These are phyloP conservation scores for Shargacucullia verbasci DNA, from an alignment of 2,888 invertebrate species.

Conservation along the genomic window DNA sequence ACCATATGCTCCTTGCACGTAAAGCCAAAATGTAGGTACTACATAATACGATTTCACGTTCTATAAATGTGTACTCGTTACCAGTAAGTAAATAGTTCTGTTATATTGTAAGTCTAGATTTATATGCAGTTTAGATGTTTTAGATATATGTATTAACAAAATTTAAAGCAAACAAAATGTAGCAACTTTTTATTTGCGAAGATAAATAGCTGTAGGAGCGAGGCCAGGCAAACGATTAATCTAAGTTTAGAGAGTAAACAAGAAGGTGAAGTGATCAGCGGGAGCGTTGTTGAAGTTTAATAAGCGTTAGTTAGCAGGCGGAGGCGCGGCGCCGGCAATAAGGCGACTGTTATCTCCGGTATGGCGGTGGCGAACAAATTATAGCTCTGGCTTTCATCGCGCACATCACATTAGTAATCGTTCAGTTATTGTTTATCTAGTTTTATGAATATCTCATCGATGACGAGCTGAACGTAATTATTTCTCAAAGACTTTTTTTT, in stretches of 20 bases:
- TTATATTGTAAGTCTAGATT: constrained; percentile 43
- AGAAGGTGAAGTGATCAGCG: constrained; percentile 88
- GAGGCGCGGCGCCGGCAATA: constrained; percentile 80
- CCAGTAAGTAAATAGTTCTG: constrained; percentile 41
- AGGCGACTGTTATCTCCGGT: constrained; percentile 86
- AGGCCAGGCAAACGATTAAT: constrained; percentile 83
- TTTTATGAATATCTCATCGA: no score
- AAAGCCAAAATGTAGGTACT: constrained; percentile 38
- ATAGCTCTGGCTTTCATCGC: constrained; percentile 61
- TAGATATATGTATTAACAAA: constrained; percentile 29
- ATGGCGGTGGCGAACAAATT: constrained; percentile 75
- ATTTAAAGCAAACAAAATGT: constrained; percentile 39
- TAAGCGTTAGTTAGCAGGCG: constrained; percentile 86
- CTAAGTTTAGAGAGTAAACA: constrained; percentile 88
- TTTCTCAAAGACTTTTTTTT: no score
- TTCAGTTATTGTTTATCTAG: constrained; percentile 53
- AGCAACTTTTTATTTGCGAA: constrained; percentile 66
- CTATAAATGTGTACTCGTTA: constrained; percentile 22
- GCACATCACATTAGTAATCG: constrained; percentile 59
- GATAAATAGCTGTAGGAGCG: constrained; percentile 75
- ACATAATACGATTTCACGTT: constrained; percentile 30
- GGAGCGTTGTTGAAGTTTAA: constrained; percentile 87
- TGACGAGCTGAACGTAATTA: no score
- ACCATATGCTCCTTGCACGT: constrained; percentile 60
- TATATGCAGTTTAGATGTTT: constrained; percentile 32